Evolutionary conservation across 1,140 invertebrate genomes (phyloP).

Genomic region (Trichonephila clavipes): DNA sequence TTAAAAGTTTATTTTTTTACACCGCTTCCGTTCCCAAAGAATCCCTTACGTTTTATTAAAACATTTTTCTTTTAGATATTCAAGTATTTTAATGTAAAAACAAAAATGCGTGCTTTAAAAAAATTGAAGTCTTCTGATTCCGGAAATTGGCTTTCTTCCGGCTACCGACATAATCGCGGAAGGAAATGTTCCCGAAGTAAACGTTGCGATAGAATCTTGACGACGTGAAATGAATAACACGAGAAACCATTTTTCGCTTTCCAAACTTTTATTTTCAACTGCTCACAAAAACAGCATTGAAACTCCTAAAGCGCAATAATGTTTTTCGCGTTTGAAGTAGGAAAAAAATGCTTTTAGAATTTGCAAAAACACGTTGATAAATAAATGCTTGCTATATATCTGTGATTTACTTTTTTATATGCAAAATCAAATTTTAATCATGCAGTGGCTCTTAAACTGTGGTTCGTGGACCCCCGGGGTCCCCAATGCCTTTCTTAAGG

Average conservation of each 20-base stretch:
- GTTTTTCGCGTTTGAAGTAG: too few relatives aligned
- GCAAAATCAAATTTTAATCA: too few relatives aligned
- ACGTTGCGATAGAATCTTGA: neutral
- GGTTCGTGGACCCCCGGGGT: too few relatives aligned
- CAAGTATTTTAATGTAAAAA: neutral
- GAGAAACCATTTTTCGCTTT: conserved; percentile 9
- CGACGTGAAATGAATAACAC: conserved; percentile 5
- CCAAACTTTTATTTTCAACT: neutral
- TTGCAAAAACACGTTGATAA: too few relatives aligned
- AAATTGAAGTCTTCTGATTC: conserved; percentile 3
- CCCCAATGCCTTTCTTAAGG: too few relatives aligned
- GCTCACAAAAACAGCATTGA: too few relatives aligned
- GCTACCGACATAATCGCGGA: conserved; percentile 6
- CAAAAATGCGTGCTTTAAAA: neutral
- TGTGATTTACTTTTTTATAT: too few relatives aligned
- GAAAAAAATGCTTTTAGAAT: too few relatives aligned
- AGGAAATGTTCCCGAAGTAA: conserved; percentile 49
- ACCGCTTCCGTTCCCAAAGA: neutral
- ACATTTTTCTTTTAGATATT: neutral
- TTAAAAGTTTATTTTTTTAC: too few relatives aligned
- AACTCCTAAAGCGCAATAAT: too few relatives aligned
- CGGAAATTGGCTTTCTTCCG: conserved; percentile 46
- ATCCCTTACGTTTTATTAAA: neutral
- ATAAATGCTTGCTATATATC: too few relatives aligned
- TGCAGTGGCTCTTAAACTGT: too few relatives aligned